A percentile compares a stretch with the other conserved stretches of the same genome.
These are phyloP conservation scores for Poeciliopsis paucimaculata DNA, from an alignment of 2,797 vertebrate genomes.

Conservation along the genomic window DNA sequence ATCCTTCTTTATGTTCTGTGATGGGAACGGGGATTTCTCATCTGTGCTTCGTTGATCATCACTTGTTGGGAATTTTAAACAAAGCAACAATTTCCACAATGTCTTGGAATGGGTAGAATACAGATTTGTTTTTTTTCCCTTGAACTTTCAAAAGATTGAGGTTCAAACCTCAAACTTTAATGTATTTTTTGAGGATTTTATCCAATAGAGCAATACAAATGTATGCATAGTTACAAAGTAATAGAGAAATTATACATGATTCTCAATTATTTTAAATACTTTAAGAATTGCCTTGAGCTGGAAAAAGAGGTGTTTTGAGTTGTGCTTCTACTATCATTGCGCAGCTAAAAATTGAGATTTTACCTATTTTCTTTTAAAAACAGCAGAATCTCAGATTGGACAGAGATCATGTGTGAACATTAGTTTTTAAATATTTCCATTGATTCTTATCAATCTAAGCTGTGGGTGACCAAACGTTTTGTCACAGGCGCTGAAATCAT, in stretches of 20 bases:
- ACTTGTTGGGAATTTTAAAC: background rate
- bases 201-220: background rate
- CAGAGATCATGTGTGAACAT: background rate
- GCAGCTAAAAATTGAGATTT: background rate
- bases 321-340: background rate
- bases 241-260: background rate
- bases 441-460: background rate
- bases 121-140: background rate
- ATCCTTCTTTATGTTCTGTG: constrained; percentile 32
- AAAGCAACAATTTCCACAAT: background rate
- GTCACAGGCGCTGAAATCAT: background rate
- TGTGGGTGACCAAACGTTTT: background rate
- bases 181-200: background rate
- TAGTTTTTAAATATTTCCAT: background rate
- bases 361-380: background rate
- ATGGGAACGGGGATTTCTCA: background rate
- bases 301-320: background rate
- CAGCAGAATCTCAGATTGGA: background rate
- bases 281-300: background rate
- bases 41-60: background rate
- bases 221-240: background rate
- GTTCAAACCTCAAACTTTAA: background rate
- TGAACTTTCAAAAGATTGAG: background rate
- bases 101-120: too few species aligned
- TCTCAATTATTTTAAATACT: background rate